Conservation (phyloP, 2,113 vertebrate species). For the Pelusios castaneus region DNA sequence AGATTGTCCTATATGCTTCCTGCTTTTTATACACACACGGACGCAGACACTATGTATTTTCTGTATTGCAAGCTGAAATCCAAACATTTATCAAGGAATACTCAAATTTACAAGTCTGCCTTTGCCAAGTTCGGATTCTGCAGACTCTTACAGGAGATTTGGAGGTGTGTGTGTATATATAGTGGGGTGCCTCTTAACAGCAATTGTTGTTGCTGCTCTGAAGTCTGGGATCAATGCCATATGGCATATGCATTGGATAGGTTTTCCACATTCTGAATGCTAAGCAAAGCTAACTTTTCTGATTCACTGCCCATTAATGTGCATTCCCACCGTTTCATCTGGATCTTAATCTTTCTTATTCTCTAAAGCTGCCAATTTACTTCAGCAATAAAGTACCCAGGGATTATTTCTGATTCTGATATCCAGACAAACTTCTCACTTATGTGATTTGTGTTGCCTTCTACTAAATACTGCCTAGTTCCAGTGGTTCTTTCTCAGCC, state of each 20-base stretch:
- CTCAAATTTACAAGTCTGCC: neutral
- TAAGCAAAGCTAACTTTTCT: neutral
- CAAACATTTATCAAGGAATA: neutral
- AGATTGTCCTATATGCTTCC: neutral
- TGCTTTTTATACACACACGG: neutral
- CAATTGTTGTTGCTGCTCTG: neutral
- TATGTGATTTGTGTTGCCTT: neutral
- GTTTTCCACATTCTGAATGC: neutral
- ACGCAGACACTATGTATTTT: no score
- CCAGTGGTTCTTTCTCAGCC: neutral
- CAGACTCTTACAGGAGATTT: neutral
- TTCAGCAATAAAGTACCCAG: neutral
- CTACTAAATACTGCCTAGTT: neutral
- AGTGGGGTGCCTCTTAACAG: neutral
- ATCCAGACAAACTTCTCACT: neutral
- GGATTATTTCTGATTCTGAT: neutral
- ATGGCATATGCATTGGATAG: fast-evolving
- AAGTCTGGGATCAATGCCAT: neutral
- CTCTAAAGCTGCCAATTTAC: neutral
- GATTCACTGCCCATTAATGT: neutral
- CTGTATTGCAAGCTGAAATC: neutral
- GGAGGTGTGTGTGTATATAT: neutral
- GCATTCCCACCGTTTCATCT: neutral
- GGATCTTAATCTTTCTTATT: neutral
- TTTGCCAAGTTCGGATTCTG: neutral